Conservation (phyloP, 2,113 vertebrate species). For the Pipa parva region DNA sequence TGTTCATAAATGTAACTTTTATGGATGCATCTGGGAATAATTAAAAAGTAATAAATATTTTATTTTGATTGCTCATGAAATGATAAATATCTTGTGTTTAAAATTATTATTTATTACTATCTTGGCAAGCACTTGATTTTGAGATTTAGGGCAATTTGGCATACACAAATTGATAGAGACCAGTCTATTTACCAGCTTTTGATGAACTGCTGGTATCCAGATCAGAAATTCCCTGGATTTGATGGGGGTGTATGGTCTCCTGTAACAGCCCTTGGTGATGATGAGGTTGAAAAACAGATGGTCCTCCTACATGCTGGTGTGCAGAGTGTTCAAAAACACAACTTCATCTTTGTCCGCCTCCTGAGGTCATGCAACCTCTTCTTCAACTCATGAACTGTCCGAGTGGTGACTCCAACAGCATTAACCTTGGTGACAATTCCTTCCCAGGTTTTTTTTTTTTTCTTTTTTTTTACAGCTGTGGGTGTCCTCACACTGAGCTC, state of each 20-base stretch:
- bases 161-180: no score
- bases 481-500: neutral
- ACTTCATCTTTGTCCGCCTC: neutral
- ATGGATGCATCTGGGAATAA: no score
- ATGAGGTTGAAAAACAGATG: neutral
- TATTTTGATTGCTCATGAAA: no score
- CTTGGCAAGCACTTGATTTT: no score
- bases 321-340: neutral
- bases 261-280: neutral
- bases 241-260: neutral
- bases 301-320: neutral
- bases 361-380: neutral
- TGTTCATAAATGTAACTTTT: no score
- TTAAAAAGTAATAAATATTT: no score
- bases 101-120: no score
- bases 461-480: neutral
- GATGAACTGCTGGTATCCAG: neutral
- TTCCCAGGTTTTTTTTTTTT: neutral
- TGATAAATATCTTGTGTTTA: no score
- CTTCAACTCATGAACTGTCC: neutral
- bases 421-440: neutral
- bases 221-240: neutral
- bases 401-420: neutral
- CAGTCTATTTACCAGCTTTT: conserved; percentile 2
- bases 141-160: no score